Evolutionary conservation across 2,888 invertebrate species (phyloP), one percentile per base, ranked within the genome.

Genomic region (Megastigmus dorsalis): DNA sequence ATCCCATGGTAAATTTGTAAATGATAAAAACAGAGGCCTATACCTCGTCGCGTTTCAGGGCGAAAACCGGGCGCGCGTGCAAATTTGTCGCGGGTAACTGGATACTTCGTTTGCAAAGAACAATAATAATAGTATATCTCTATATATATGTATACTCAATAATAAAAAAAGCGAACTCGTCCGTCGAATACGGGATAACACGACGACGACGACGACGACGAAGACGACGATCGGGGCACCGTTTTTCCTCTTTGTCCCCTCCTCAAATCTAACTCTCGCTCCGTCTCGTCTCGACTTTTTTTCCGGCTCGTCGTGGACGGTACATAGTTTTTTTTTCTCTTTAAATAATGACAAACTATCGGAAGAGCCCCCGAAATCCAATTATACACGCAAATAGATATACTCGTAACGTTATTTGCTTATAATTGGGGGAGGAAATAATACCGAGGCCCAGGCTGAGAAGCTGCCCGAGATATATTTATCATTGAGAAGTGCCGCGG

Each of bases 11-110:
- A 57, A 63, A 68, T 62, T 73, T 59, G 36, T 54, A 55, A 66
- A 74, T 70, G 65, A 75, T 75, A 75, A 70, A 75, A 75, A 70
- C 66, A 52, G 69, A 65, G 45, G 55, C 28, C n/a, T n/a, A n/a
- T 26, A 45, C 60, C 36, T 20, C 57, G 59, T 50, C 50, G 30
- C 2, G 36, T 69, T 57, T 69, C 63, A 69, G 74, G 55, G 67
- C 55, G 54, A 55, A 60, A 38, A 52, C 23, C 41, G 55, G 26
- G 26, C 33, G 48, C 67, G 63, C 68, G 68, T 65, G 68, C 68
- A 63, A 74, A 72, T 68, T 75, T 72, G 62, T 71, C 69, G 67
- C 57, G 70, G 74, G 76, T 75, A 72, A 75, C 68, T 75, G 68
- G 72, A 63, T 67, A 67, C 75, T 68, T 59, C 48, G 68, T 59